A percentile compares a stretch with the other conserved stretches of the same genome.
Evolutionary conservation across 2,797 vertebrate species (phyloP).

Genomic region (Anguilla pacifica): DNA sequence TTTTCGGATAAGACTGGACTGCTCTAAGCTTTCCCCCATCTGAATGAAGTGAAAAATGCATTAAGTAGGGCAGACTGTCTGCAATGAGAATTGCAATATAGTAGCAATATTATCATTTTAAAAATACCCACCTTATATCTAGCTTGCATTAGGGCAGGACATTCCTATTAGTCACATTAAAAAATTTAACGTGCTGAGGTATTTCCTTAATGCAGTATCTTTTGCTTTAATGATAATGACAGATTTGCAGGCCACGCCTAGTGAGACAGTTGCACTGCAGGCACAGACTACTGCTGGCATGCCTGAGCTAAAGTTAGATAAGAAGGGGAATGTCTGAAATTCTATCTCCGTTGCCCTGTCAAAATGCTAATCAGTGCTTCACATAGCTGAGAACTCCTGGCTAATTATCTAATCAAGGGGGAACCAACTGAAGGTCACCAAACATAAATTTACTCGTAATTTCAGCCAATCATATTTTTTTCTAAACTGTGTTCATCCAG

Average conservation of each 20-base stretch:
- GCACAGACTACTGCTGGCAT: neutral
- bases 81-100: neutral
- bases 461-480: conserved; percentile 4
- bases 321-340: neutral
- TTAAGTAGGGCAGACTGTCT: neutral
- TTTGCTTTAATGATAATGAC: neutral
- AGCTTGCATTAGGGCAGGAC: neutral
- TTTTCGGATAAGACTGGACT: neutral
- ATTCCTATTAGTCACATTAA: neutral
- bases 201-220: neutral
- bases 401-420: neutral
- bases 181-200: neutral
- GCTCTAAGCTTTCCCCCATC: neutral
- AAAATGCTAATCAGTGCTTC: conserved; percentile 8
- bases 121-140: neutral
- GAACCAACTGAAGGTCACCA: neutral
- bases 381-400: neutral
- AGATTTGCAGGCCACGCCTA: neutral
- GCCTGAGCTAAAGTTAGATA: neutral
- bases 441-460: neutral
- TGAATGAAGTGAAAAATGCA: neutral
- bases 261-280: conserved; percentile 1
- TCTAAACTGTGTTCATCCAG: neutral
- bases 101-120: neutral
- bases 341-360: neutral